Percentiles rank a stretch among this genome's conserved stretches.
Conservation (phyloP, 1,140 invertebrate genomes). For the Lerema accius region DNA sequence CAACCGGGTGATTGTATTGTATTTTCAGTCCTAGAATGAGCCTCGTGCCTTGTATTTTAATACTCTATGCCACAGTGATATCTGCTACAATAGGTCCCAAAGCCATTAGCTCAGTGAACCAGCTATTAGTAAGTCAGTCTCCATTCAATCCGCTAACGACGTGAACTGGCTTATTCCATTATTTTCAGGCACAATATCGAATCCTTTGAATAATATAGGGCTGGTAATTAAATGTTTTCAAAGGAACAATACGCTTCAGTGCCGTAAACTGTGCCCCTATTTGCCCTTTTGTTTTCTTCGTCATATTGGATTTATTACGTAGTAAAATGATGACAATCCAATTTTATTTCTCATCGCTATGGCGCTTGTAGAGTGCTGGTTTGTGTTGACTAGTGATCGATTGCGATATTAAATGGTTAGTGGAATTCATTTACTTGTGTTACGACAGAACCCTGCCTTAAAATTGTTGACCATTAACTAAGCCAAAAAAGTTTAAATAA, state of each 20-base stretch:
- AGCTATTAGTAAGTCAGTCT: slow-evolving; percentile 17
- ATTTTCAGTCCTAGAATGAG: no score
- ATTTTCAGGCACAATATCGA: slow-evolving; percentile 27
- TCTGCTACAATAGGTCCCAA: not conserved
- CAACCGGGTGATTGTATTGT: no score
- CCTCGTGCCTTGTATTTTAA: no score
- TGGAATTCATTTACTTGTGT: no score
- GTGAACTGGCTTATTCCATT: slow-evolving; percentile 19
- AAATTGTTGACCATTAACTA: no score
- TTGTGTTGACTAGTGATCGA: not conserved
- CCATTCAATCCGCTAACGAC: slow-evolving; percentile 28
- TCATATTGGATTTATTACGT: slow-evolving; percentile 26
- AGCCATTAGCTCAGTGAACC: slow-evolving; percentile 5
- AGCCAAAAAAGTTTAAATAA: no score
- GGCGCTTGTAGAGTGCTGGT: no score
- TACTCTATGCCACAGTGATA: no score
- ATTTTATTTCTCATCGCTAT: not conserved
- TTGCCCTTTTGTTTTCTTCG: slow-evolving; percentile 5
- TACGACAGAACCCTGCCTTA: no score
- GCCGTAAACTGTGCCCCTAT: slow-evolving; percentile 19
- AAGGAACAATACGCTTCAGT: slow-evolving; percentile 18
- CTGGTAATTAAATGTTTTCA: slow-evolving; percentile 29
- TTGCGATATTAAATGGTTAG: no score
- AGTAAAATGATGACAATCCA: slow-evolving; percentile 27
- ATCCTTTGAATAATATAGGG: slow-evolving; percentile 24